A percentile compares a stretch with the other conserved stretches of the same genome.
Evolutionary conservation across 2,888 invertebrate species (phyloP).

Genomic region (Gnatocerus cornutus): DNA sequence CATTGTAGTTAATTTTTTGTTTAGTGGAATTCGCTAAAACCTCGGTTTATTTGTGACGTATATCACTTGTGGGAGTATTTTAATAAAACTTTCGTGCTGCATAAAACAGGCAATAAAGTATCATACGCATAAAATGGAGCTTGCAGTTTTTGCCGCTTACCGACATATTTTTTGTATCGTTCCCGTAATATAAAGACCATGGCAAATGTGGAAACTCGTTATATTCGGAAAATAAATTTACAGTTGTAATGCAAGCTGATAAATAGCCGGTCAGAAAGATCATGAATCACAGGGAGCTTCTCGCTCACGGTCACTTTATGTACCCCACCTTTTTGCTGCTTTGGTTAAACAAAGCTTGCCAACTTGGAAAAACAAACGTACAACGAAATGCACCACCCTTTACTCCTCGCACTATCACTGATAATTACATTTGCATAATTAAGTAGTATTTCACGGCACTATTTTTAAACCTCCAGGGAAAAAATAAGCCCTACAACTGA

Average conservation of each 20-base stretch:
- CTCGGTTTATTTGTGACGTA: conserved; percentile 25
- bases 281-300: conserved; percentile 48
- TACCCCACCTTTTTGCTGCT: conserved; percentile 50
- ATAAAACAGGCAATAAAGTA: conserved; percentile 44
- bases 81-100: conserved; percentile 41
- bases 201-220: conserved; percentile 49
- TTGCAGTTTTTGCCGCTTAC: conserved; percentile 40
- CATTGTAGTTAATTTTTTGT: conserved; percentile 20
- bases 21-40: conserved; percentile 19
- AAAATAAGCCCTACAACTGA: conserved; percentile 21
- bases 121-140: conserved; percentile 38
- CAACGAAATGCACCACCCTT: conserved; percentile 17
- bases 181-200: conserved; percentile 44
- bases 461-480: conserved; percentile 29
- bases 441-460: conserved; percentile 31
- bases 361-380: conserved; percentile 30
- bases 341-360: conserved; percentile 45
- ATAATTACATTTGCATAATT: conserved; percentile 45
- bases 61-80: conserved; percentile 39
- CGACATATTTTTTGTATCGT: conserved; percentile 46
- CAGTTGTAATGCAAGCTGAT: conserved; percentile 51
- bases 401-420: conserved; percentile 34
- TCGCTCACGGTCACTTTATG: conserved; percentile 46
- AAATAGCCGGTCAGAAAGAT: conserved; percentile 51
- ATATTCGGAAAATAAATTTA: conserved; percentile 51